A percentile compares a stretch with the other conserved stretches of the same genome.
phyloP scores from a whole-genome alignment of 2,113 vertebrate species.

The Xenus cinereus region DNA sequence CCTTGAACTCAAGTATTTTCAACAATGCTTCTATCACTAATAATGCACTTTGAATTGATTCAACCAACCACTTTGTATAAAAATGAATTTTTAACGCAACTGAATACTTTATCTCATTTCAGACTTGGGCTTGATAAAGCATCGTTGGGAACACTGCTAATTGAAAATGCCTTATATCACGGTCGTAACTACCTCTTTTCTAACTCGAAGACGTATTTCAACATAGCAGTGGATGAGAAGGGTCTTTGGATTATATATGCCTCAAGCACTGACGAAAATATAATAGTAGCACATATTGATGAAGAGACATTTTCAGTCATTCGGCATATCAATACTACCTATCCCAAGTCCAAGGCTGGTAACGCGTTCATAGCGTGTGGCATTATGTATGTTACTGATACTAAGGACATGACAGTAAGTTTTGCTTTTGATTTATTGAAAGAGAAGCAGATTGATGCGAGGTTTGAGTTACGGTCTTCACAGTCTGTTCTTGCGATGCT shows the following conservation, averaged over 20 bases:
- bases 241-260: constrained; percentile 93
- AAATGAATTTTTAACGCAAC: neutral
- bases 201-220: constrained; percentile 96
- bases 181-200: constrained; percentile 88
- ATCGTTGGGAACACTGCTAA: constrained; percentile 68
- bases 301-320: constrained; percentile 83
- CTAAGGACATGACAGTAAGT: constrained; percentile 83
- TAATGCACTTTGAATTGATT: neutral
- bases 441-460: constrained; percentile 81
- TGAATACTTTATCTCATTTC: constrained; percentile 5
- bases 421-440: constrained; percentile 90
- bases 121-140: constrained; percentile 83
- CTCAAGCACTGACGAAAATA: constrained; percentile 82
- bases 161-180: constrained; percentile 85
- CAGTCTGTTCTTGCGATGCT: constrained; percentile 90
- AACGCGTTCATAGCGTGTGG: constrained; percentile 90
- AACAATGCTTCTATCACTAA: neutral
- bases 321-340: constrained; percentile 85
- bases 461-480: constrained; percentile 84
- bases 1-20: neutral
- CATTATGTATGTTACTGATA: constrained; percentile 90
- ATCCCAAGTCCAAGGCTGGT: constrained; percentile 90
- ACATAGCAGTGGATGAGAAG: constrained; percentile 88
- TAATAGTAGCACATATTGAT: constrained; percentile 87
- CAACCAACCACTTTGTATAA: accelerated